Base-by-base conservation (phyloP, 2,888 invertebrate species). In the Agrotis segetum region DNA sequence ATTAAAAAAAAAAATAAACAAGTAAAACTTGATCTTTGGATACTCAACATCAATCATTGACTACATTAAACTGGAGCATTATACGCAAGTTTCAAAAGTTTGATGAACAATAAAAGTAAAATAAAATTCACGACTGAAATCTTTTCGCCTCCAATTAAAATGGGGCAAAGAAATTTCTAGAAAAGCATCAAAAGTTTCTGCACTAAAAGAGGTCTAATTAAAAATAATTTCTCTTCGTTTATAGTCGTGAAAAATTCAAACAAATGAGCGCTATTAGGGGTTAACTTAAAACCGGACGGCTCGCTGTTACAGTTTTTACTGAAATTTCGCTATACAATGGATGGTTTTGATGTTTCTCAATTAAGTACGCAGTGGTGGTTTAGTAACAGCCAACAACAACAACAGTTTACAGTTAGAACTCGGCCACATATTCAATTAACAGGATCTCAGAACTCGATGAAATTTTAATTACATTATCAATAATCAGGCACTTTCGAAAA, bases 261-360 rank as follows among this genome's bases (percentile, higher is more conserved):
- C 77, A 68, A 76, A 83, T 81, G 83, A 63, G 67, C 47, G 61
- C 71, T 63, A 67, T 81, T 83, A 80, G 49, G 29, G 67, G 24
- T 59, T 56, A 62, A 55, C 49, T 76, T n/a, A 56, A 63, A 77
- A 64, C 67, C 59, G 67, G 71, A 66, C 34, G 68, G 52, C 49
- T 68, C 21, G 53, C 29, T 47, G 59, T 68, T 60, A 44, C 71
- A 60, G 34, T 67, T 76, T 72, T 63, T 47, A 49, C 52, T 34
- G 19, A 61, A 61, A 55, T 58, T 11, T 11, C 9, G 2, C 1
- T 55, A 60, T 52, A 46, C 44, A 50, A 73, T n/a, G 60, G 52
- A 0, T 14, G 16, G 16, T 55, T 11, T 29, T 9, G 3, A 53
- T 53, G 17, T 17, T 29, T 3, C 1, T 11, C 4, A 11, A 29